Conservation (phyloP, 2,797 vertebrate genomes). For the Pelodytes ibericus region DNA sequence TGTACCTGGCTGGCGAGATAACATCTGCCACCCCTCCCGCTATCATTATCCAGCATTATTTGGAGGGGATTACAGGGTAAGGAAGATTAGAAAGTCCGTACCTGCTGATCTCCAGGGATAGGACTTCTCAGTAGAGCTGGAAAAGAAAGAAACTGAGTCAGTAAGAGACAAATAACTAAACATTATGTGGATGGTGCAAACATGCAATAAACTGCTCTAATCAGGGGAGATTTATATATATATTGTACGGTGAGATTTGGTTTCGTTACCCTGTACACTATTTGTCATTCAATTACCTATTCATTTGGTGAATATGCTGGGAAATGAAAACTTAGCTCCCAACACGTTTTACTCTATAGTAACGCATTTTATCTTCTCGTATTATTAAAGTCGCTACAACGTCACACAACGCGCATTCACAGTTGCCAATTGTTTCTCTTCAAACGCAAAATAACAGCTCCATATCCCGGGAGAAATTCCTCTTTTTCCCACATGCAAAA, state of each 20-base stretch:
- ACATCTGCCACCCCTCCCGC: no score
- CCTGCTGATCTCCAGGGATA: slow-evolving; percentile 96
- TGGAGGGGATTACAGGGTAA: no score
- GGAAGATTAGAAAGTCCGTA: slow-evolving; percentile 68
- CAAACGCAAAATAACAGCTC: slow-evolving; percentile 5
- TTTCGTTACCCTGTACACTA: no score
- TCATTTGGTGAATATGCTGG: background rate
- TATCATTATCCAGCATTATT: no score
- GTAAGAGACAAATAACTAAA: no score
- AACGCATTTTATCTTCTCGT: background rate
- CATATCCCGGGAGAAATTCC: background rate
- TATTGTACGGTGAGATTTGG: no score
- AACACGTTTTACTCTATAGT: background rate
- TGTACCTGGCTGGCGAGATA: no score
- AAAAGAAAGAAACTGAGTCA: slow-evolving; percentile 55
- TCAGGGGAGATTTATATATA: no score
- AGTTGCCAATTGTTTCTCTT: background rate
- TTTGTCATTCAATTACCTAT: no score
- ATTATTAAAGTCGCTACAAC: slow-evolving; percentile 16
- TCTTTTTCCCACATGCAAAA: background rate
- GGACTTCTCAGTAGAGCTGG: slow-evolving; percentile 97
- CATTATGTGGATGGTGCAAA: no score
- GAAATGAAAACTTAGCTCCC: no score
- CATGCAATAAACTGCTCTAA: no score
- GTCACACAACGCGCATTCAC: background rate